phyloP scores from a whole-genome alignment of 2,113 vertebrate genomes.

The Nematolebias whitei region DNA sequence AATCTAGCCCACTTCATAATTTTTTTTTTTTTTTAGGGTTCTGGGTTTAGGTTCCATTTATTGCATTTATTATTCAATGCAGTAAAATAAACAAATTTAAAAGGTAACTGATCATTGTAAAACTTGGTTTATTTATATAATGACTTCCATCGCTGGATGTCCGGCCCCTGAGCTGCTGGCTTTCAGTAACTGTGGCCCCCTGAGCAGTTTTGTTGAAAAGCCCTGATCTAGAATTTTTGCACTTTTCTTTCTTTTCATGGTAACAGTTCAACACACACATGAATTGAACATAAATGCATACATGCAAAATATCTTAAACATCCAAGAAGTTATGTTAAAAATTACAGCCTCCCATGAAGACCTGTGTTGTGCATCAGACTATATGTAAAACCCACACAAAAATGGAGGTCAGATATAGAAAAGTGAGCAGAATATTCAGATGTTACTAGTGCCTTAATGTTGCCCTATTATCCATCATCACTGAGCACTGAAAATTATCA shows the following conservation, averaged over 20 bases:
- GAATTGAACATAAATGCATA: background rate
- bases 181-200: too few relatives aligned
- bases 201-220: too few relatives aligned
- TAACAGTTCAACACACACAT: background rate
- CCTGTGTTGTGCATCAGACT: background rate
- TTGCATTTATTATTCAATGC: too few relatives aligned
- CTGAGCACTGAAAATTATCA: constrained; percentile 8
- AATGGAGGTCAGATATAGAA: constrained; percentile 6
- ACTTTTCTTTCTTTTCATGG: background rate
- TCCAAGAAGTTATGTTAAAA: background rate
- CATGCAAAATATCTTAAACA: background rate
- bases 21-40: too few relatives aligned
- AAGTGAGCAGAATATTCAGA: background rate
- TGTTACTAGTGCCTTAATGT: background rate
- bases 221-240: too few relatives aligned
- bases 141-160: too few relatives aligned
- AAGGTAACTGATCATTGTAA: too few relatives aligned
- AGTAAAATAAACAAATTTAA: too few relatives aligned
- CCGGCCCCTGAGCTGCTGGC: too few relatives aligned
- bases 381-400: constrained; percentile 4
- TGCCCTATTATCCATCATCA: constrained; percentile 3
- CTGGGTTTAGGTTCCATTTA: too few relatives aligned
- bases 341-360: constrained; percentile 12
- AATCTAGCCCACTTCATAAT: too few relatives aligned
- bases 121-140: too few relatives aligned